Conservation (phyloP, 2,113 vertebrate species). For the Nyctereutes procyonoides region DNA sequence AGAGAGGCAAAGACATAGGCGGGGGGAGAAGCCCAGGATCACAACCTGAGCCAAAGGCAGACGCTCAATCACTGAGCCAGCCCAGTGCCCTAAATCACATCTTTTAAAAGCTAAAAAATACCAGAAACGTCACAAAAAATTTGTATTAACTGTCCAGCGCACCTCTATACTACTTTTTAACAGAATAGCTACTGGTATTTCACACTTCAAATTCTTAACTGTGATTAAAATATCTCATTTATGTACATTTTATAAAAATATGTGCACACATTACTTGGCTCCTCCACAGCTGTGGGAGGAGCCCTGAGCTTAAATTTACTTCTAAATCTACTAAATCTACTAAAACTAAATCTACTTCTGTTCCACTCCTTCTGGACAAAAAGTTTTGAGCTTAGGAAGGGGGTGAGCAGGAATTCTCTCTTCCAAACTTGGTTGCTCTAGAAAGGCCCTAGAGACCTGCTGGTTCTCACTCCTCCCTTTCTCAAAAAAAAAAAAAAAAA, state of each 20-base stretch:
- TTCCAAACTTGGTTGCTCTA: neutral
- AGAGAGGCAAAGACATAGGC: too few species aligned
- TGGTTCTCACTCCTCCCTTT: neutral
- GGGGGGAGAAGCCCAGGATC: too few species aligned
- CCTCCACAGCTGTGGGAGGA: neutral
- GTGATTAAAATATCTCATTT: neutral
- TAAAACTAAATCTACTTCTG: neutral
- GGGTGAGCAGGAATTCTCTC: neutral
- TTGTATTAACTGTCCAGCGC: neutral
- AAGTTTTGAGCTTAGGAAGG: neutral
- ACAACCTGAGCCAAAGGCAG: too few species aligned
- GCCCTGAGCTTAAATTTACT: neutral
- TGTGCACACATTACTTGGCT: neutral
- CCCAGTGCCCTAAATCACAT: neutral
- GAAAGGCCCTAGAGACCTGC: neutral
- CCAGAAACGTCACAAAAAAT: neutral
- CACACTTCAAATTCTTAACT: neutral
- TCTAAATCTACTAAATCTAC: neutral
- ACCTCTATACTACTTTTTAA: neutral
- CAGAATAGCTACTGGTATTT: neutral
- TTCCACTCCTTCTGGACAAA: neutral
- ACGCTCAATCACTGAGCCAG: too few species aligned
- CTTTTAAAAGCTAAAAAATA: slow-evolving; percentile 28
- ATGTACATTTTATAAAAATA: neutral
- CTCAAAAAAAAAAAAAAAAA: neutral